These are phyloP conservation scores for Tenebrosternarchus preto DNA, from an alignment of 2,113 vertebrate genomes.

Conservation along the genomic window DNA sequence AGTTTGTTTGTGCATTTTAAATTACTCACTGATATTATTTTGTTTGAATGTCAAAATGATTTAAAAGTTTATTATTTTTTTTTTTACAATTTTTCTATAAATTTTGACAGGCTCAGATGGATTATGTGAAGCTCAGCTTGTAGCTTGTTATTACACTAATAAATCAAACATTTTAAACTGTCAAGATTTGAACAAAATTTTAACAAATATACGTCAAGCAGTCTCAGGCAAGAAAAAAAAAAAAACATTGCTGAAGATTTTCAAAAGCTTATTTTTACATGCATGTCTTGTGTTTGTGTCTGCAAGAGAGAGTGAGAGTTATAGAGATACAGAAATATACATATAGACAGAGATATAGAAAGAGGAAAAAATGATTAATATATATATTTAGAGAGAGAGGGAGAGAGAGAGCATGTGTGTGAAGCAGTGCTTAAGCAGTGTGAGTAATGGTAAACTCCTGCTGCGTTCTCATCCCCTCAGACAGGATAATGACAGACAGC, in stretches of 20 bases:
- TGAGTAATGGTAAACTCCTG: constrained; percentile 57
- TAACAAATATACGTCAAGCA: not conserved
- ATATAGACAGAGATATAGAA: too few species aligned
- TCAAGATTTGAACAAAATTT: not conserved
- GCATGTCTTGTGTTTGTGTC: not conserved
- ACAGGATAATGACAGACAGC: constrained; percentile 45
- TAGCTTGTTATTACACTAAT: not conserved
- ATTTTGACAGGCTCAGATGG: not conserved
- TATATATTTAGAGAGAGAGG: too few species aligned
- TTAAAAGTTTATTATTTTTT: not conserved
- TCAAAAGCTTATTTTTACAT: not conserved
- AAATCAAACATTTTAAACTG: not conserved
- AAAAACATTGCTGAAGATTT: not conserved
- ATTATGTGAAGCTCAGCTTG: not conserved
- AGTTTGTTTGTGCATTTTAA: too few species aligned
- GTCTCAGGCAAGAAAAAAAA: not conserved
- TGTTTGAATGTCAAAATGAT: too few species aligned
- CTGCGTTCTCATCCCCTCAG: constrained; percentile 48
- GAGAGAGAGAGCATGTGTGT: not conserved
- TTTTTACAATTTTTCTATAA: not conserved
- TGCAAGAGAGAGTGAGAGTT: not conserved
- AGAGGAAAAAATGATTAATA: too few species aligned
- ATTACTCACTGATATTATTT: too few species aligned
- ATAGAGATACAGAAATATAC: too few species aligned
- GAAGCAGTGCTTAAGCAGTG: constrained; percentile 32